Conservation (phyloP, 2,888 invertebrate species). For the Chalcosyrphus nemorum region DNA sequence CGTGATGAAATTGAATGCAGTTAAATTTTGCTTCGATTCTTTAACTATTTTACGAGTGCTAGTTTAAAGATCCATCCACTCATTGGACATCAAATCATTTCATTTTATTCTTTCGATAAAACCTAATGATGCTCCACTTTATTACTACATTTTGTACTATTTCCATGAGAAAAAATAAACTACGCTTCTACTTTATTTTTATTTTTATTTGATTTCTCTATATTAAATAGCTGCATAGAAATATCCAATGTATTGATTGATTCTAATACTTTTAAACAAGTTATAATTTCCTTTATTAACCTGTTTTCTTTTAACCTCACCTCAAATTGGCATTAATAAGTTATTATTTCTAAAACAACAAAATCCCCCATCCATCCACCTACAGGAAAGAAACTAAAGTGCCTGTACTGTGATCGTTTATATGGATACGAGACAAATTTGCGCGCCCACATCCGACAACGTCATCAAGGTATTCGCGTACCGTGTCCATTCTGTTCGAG, state of each 20-base stretch:
- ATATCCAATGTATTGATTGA: neutral
- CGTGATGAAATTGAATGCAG: too few relatives aligned
- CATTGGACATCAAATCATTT: too few relatives aligned
- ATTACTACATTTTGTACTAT: too few relatives aligned
- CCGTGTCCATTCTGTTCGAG: constrained; percentile 95
- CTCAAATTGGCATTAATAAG: constrained; percentile 72
- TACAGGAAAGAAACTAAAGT: constrained; percentile 94
- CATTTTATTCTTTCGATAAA: too few relatives aligned
- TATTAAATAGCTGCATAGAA: neutral
- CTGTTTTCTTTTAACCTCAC: constrained; percentile 61
- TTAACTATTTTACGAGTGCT: too few relatives aligned
- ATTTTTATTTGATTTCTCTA: neutral
- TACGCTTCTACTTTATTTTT: too few relatives aligned
- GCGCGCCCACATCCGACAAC: constrained; percentile 94
- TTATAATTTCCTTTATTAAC: constrained; percentile 37
- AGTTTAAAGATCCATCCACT: too few relatives aligned
- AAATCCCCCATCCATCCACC: constrained; percentile 73
- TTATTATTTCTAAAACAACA: constrained; percentile 73
- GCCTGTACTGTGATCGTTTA: constrained; percentile 95
- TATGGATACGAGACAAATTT: constrained; percentile 97
- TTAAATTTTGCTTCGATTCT: too few relatives aligned
- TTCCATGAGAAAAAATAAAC: too few relatives aligned
- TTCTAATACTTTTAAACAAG: neutral
- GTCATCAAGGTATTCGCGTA: constrained; percentile 95
- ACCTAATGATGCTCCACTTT: too few relatives aligned